Base-by-base conservation (phyloP, 1,140 invertebrate genomes). In the Stegodyphus mimosarum region DNA sequence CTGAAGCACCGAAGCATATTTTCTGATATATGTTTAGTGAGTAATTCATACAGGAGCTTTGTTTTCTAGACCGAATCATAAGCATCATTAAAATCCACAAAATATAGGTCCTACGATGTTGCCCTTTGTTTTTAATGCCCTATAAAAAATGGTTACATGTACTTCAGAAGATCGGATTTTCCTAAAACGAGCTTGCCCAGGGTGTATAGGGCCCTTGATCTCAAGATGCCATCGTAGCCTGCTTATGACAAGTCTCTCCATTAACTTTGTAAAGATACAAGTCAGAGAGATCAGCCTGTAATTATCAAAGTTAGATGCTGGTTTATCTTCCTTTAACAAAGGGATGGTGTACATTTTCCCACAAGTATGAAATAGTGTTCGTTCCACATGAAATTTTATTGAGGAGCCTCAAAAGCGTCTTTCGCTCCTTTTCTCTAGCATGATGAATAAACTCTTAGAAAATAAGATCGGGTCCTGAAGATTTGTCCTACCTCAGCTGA, bases 201-300 rank as follows among this genome's bases (percentile, higher is more conserved):
- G 71, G n/a, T 52, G n/a, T 50, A 73, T 3, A 15, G 52, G 71
- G 13, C 51, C 71, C 50, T 53, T 71, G 6, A 49, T 3, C n/a
- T 71, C 6, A 50, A 71, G 69, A n/a, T 74, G 53, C 72, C 50
- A 74, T 74, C 18, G 52, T 74, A 53, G 33, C 53, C 50, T 74
- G 33, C 48, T 69, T 9, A 49, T 55, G 18, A 79, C 66, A 70
- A 79, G 77, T 70, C 51, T 70, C 51, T 79, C 77, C 66, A 70
- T 79, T 79, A 79, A 60, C n/a, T 79, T 79, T 79, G 77, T 17
- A 7, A 63, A 63, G n/a, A n/a, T 13, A 5, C 53, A 76, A 64
- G 53, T 76, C 33, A 76, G 48, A 13, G 66, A 79, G 50, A 70
- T 79, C 66, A 50, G 66, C 9, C 66, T n/a, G 70, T 70, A 70